Base-by-base conservation (phyloP, 2,888 invertebrate genomes). In the Dryocosmus kuriphilus region DNA sequence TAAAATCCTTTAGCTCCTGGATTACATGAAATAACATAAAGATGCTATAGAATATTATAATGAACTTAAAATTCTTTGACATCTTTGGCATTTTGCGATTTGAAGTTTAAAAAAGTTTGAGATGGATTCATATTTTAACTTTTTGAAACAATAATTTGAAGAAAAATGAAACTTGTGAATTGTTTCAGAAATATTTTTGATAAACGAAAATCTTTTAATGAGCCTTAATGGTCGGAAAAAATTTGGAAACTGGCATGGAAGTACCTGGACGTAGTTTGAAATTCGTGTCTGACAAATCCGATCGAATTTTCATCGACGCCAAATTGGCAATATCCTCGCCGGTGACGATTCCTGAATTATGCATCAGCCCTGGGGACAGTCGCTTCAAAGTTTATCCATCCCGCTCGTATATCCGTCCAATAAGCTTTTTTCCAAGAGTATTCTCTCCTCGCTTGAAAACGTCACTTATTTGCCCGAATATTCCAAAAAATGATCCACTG, bases 311-410 rank as follows among this genome's bases (percentile, higher is more conserved):
- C 91, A 91, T 91, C 90, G 91, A 90, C 91, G 91, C 90, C 90
- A 91, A 91, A 91, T 91, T 91, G 91, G 90, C 91, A 91, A 91
- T 91, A 91, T 91, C 90, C 91, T 91, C 89, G 90, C 88, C 89
- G 88, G 90, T 90, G 91, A 91, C 91, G 90, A 91, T 91, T 91
- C 88, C 87, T 91, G 91, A 91, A 91, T 91, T 91, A 91, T 91
- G 91, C 91, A 91, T 90, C 89, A 91, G 86, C 89, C 89, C 85
- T 87, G 87, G 90, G 89, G 90, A 90, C 89, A 88, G 88, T 89
- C 90, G 90, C 90, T 91, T 91, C 91, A 88, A 91, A 91, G 91
- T 91, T 91, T 91, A 91, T 90, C 90, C 90, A 86, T 81, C 82
- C 83, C 79, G 81, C 77, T 78, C 78, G 83, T 79, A 81, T 83